phyloP scores from a whole-genome alignment of 2,888 invertebrate genomes.

The Troides aeacus region DNA sequence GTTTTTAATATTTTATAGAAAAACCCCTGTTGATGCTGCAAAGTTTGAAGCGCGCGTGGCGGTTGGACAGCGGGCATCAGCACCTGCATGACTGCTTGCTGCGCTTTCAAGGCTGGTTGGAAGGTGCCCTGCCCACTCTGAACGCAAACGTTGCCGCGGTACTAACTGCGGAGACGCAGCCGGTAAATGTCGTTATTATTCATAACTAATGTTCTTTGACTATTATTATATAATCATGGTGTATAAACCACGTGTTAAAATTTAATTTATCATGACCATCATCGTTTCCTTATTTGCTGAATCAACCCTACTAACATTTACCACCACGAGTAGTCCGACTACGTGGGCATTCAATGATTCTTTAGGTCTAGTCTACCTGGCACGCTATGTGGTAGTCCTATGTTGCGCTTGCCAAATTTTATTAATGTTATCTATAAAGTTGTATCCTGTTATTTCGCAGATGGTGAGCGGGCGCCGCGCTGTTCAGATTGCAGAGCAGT shows the following conservation, averaged over 20 bases:
- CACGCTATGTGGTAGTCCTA: no score
- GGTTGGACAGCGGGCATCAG: slow-evolving; percentile 84
- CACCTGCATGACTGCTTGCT: slow-evolving; percentile 93
- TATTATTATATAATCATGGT: no score
- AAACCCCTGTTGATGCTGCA: slow-evolving; percentile 97
- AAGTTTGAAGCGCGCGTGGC: slow-evolving; percentile 93
- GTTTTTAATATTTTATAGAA: slow-evolving; percentile 69
- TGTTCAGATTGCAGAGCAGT: slow-evolving; percentile 86
- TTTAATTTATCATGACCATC: no score
- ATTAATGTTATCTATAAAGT: no score
- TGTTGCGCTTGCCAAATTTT: no score
- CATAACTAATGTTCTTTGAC: no score
- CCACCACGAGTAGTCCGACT: no score
- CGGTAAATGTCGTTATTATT: slow-evolving; percentile 62
- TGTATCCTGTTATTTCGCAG: slow-evolving; percentile 38
- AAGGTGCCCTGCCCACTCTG: slow-evolving; percentile 45
- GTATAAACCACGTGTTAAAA: no score
- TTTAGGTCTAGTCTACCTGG: no score
- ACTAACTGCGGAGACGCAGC: slow-evolving; percentile 72
- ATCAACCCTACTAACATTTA: no score
- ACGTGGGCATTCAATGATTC: no score
- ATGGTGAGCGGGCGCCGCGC: slow-evolving; percentile 67
- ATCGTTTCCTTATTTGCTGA: no score
- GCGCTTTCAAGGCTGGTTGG: slow-evolving; percentile 81
- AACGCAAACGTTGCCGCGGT: slow-evolving; percentile 78